These are phyloP conservation scores for Aplochiton taeniatus DNA, from an alignment of 2,797 vertebrate species.

Conservation along the genomic window DNA sequence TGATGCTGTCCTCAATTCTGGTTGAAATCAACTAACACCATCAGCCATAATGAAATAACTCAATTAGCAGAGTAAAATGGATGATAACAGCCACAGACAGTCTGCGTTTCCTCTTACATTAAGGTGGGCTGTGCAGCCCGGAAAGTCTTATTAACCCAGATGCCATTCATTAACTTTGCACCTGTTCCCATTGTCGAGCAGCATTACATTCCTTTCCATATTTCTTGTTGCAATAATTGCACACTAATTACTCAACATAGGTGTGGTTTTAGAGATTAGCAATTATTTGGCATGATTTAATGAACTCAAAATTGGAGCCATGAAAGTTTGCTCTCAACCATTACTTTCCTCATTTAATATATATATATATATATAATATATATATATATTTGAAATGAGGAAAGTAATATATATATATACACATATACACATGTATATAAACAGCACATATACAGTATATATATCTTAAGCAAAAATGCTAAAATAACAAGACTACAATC, in stretches of 20 bases:
- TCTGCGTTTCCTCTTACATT: slow-evolving; percentile 37
- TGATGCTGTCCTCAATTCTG: not conserved
- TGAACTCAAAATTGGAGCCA: slow-evolving; percentile 52
- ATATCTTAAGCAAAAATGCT: too few relatives aligned
- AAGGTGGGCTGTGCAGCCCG: slow-evolving; percentile 45
- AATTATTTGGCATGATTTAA: slow-evolving; percentile 56
- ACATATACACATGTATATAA: too few relatives aligned
- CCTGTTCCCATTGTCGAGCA: slow-evolving; percentile 59
- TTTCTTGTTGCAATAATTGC: slow-evolving; percentile 62
- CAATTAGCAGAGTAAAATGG: slow-evolving; percentile 31
- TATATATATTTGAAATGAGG: too few relatives aligned
- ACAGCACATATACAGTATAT: too few relatives aligned
- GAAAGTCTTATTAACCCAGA: slow-evolving; percentile 71
- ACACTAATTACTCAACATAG: slow-evolving; percentile 64
- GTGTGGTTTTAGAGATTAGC: slow-evolving; percentile 54
- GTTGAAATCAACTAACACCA: not conserved
- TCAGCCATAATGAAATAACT: slow-evolving; percentile 23
- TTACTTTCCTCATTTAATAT: too few relatives aligned
- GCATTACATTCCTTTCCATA: slow-evolving; percentile 48
- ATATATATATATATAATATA: too few relatives aligned
- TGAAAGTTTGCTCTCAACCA: slow-evolving; percentile 1
- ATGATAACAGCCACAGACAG: slow-evolving; percentile 33
- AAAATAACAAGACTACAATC: too few relatives aligned
- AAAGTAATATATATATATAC: too few relatives aligned
- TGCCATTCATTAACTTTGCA: slow-evolving; percentile 71